These are phyloP conservation scores for Drosophila bipectinata DNA, from an alignment of 1,140 invertebrate genomes.

Conservation along the genomic window DNA sequence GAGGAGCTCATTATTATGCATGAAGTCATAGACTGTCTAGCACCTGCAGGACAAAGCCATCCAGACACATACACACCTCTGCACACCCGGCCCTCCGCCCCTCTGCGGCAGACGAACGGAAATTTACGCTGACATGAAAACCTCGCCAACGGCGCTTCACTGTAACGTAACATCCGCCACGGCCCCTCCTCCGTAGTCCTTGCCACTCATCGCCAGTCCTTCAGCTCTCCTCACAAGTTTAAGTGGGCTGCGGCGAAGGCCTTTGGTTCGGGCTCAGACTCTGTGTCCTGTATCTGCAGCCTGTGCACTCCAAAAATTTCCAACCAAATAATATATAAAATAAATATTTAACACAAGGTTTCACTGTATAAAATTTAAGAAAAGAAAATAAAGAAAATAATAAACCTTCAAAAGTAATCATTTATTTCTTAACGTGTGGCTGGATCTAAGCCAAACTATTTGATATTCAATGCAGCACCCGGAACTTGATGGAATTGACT, in stretches of 20 bases:
- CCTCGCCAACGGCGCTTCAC: constrained; percentile 63
- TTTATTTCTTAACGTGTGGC: constrained; percentile 12
- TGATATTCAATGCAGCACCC: constrained; percentile 79
- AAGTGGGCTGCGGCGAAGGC: constrained; percentile 57
- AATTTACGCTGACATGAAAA: constrained; percentile 79
- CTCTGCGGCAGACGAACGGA: constrained; percentile 68
- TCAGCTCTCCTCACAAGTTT: constrained; percentile 64
- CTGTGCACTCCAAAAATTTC: constrained; percentile 27
- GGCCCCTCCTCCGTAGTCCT: constrained; percentile 3
- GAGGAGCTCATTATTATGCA: constrained; percentile 73
- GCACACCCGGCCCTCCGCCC: not conserved
- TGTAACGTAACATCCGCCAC: constrained; percentile 69
- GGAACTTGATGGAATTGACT: constrained; percentile 80
- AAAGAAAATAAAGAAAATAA: no score
- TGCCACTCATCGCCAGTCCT: constrained; percentile 25
- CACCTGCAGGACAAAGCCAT: constrained; percentile 74
- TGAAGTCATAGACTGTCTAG: constrained; percentile 77
- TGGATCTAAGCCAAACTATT: constrained; percentile 56
- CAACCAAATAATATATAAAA: not conserved
- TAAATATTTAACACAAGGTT: no score
- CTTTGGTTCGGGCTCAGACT: constrained; percentile 21
- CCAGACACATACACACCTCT: constrained; percentile 12
- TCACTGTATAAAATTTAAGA: no score
- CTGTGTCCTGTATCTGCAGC: constrained; percentile 27
- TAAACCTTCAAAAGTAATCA: no score